Evolutionary conservation across 1,140 invertebrate species (phyloP), one percentile per base, ranked within the genome.

Genomic region (Ectropis grisescens): DNA sequence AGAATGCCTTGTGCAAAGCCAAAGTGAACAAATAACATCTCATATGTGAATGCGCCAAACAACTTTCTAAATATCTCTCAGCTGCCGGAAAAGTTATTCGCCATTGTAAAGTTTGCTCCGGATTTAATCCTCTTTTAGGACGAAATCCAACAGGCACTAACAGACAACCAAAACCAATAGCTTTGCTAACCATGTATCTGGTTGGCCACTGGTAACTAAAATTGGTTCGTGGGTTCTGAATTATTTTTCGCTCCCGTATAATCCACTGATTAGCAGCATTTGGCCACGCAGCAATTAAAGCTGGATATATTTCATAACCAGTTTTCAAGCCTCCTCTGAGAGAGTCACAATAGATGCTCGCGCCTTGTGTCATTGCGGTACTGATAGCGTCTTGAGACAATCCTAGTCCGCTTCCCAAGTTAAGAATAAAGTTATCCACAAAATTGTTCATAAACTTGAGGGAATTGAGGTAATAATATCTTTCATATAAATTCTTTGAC

Each of bases 31-130:
- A 61, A 41, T 89, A 89, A 31, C 90, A 86, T 22, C 87, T 84
- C 13, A 89, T 85, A 55, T 93, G 91, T 2, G 87, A 82, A 47
- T 87, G 85, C 0, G 86, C 88, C 66, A 93, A 82, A 41, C 86
- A 87, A 0, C 85, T 87, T 50, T 92, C 89, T 28, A 93, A 66
- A 46, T 87, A 91, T 23, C 87, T 82, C 61, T 92, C 90, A 0
- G 90, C 90, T 29, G 87, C 86, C 0, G 90, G 89, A 53, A 93
- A 93, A 3, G 83, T 81, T 1, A 93, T 70, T 50, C 88, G 87
- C 91, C 91, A 93, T 57, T 93, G 90, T 6, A 92, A 65, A 37
- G 85, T 85, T 29, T 85, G 79, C 16, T 86, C 72, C 0, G 74
- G 67, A 55, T 90, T 89, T 1, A 68, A 48, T 2, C 83, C 82